phyloP scores from a whole-genome alignment of 2,888 invertebrate genomes.

The Ormyrus pomaceus region DNA sequence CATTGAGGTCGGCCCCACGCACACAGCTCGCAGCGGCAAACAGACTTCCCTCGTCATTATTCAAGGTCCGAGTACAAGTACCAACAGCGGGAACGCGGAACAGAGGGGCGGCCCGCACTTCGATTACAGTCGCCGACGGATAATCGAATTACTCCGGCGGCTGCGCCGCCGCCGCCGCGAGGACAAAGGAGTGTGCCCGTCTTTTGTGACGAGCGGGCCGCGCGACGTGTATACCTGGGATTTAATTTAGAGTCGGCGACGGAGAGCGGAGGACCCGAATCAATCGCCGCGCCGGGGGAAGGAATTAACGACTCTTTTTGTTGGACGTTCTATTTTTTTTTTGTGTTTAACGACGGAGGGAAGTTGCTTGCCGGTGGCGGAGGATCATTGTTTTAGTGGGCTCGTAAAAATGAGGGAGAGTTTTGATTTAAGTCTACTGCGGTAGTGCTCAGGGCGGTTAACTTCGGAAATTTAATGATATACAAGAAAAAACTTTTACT shows the following conservation, averaged over 20 bases:
- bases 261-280: neutral
- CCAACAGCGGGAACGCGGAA: neutral
- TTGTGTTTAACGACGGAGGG: too few species aligned
- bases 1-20: neutral
- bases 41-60: conserved; percentile 35
- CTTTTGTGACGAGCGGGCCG: conserved; percentile 1
- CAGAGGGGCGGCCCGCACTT: neutral
- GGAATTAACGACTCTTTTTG: neutral
- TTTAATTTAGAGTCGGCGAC: conserved; percentile 25
- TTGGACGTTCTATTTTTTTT: too few species aligned
- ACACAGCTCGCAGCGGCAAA: neutral
- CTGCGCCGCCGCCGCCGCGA: too few species aligned
- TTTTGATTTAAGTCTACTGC: too few species aligned
- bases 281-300: neutral
- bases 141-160: conserved; percentile 39
- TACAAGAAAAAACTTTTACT: too few species aligned
- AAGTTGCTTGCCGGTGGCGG: too few species aligned
- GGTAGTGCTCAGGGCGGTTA: too few species aligned
- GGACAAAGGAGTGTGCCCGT: conserved; percentile 19
- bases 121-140: conserved; percentile 14
- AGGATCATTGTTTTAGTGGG: too few species aligned
- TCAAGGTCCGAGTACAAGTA: conserved; percentile 31
- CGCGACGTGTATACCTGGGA: conserved; percentile 7
- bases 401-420: too few species aligned
- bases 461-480: too few species aligned